Evolutionary conservation across 1,140 invertebrate species (phyloP).

Genomic region (Drosophila burlai): DNA sequence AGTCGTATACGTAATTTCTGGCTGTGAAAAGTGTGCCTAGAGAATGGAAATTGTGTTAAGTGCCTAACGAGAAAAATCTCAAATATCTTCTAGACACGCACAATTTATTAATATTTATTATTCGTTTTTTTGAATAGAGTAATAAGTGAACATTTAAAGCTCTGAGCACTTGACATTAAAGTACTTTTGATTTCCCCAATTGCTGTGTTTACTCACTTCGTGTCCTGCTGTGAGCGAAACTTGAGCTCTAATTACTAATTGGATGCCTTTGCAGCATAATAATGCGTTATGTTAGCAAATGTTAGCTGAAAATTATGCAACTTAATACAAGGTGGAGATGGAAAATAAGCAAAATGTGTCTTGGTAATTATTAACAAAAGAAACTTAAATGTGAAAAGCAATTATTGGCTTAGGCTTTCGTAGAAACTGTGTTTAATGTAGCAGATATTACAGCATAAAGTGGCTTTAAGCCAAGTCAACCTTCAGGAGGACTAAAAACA

Average conservation of each 20-base stretch:
- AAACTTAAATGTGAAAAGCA: too few species aligned
- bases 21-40: not conserved
- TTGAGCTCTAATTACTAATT: conserved; percentile 1
- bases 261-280: not conserved
- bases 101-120: not conserved
- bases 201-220: not conserved
- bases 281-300: not conserved
- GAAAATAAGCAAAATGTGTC: not conserved
- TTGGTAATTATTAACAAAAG: not conserved
- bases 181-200: not conserved
- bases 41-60: too few species aligned
- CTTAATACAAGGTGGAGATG: not conserved
- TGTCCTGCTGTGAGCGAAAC: not conserved
- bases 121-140: not conserved
- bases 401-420: not conserved
- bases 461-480: not conserved
- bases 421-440: not conserved
- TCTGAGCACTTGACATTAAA: not conserved
- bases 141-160: not conserved
- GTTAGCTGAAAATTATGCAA: not conserved
- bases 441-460: not conserved
- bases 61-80: too few species aligned
- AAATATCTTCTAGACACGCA: not conserved
- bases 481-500: not conserved
- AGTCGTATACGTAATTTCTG: not conserved